phyloP scores from a whole-genome alignment of 2,888 invertebrate species.

The Pachymerium ferrugineum region DNA sequence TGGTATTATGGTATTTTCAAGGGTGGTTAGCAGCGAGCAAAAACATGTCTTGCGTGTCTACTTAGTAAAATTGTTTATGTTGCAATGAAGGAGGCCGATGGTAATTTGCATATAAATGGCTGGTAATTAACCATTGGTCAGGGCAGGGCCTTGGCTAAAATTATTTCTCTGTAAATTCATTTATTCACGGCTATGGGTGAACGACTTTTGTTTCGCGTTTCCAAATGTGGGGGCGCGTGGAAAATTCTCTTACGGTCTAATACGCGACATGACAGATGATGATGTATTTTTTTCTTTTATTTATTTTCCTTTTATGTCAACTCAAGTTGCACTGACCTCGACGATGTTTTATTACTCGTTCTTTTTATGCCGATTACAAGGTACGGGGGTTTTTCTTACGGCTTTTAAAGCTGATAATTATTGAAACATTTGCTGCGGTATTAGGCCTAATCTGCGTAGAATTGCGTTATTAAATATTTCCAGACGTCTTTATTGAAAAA shows the following conservation, averaged over 20 bases:
- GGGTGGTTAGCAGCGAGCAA: background rate
- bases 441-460: no score
- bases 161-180: background rate
- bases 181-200: background rate
- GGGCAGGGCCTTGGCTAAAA: background rate
- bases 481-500: no score
- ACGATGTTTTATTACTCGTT: background rate
- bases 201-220: background rate
- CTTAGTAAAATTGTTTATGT: constrained; percentile 21
- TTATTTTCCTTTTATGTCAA: background rate
- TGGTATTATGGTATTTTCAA: background rate
- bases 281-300: background rate
- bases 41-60: constrained; percentile 12
- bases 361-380: no score
- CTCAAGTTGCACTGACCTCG: background rate
- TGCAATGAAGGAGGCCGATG: background rate
- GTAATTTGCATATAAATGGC: background rate
- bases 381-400: no score
- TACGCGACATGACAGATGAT: background rate
- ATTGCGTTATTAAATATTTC: no score
- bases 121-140: constrained; percentile 10
- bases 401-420: no score
- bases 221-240: background rate
- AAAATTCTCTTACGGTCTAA: no score
- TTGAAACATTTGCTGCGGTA: no score